Evolutionary conservation across 1,140 invertebrate genomes (phyloP), one percentile per base, ranked within the genome.

Genomic region (Littorina saxatilis): DNA sequence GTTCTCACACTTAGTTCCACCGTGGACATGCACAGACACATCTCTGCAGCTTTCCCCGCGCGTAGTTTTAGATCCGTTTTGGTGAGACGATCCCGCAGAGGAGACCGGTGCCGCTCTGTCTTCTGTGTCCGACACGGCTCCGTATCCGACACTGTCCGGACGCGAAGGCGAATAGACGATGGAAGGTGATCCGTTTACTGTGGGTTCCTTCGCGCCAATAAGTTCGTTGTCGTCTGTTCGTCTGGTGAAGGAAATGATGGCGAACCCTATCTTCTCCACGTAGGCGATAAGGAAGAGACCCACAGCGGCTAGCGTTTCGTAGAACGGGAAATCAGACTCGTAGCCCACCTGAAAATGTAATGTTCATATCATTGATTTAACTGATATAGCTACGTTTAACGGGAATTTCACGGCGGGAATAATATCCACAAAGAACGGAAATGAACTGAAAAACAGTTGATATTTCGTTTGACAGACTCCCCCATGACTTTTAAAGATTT

Each of bases 271-370:
- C 85, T 94, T 93, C 86, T 95, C 94, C 17, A 93, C 84, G 7
- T 93, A 91, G 20, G 94, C 88, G 11, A 95, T 91, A 7, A 94
- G 47, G 76, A 95, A 93, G 85, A 95, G 94, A 43, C 94, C 94
- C 78, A 92, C 87, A 9, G 88, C 91, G 20, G 93, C 91, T 1
- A 93, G 83, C 15, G 77, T 47, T 35, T 85, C 84, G 47, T 79
- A 84, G 2, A 86, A 17, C 5, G 88, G 88, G 63, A 83, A 88
- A 11, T 87, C 76, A 4, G 68, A 35, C 3, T 80, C 50, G 17
- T 29, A 68, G 20, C 27, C 39, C n/a, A 68, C 61, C n/a, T 52
- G 68, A 7, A 35, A 27, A 68, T 13, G n/a, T n/a, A 15, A n/a
- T 15, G 23, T n/a, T 4, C 17, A 58, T 20, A 50, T 9, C 9